Evolutionary conservation across 2,888 invertebrate genomes (phyloP), one percentile per base, ranked within the genome.

Genomic region (Athetis lepigone): DNA sequence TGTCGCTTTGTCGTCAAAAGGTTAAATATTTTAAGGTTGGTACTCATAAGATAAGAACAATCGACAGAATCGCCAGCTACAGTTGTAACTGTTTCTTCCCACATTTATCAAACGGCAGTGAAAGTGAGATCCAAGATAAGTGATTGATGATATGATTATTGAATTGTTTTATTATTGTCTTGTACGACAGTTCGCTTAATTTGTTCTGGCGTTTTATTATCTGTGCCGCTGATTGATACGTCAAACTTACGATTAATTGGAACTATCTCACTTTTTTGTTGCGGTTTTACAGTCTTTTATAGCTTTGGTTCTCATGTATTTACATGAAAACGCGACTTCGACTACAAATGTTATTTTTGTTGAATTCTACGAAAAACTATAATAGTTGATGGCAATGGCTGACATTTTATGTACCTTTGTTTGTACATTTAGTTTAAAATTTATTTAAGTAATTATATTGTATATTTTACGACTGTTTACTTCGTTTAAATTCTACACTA

Each of bases 101-200:
- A 75, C 75, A 71, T 60, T 27, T 23, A 62, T 66, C 59, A 67
- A 27, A 18, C 45, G 29, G 13, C 43, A 68, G 80, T 74, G 80
- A 80, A 80, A 80, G 80, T 71, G 47, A 36, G 71, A 72, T 79
- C 62, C 4, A 16, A 46, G 66, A 73, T 78, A 71, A 54, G 27
- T 66, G 77, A 77, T 75, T 62, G 61, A 77, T 75, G 77, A 66
- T 71, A 75, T 52, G 37, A 70, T 71, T 67, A 70, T 66, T 59
- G 50, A 46, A 68, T 70, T 73, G 67, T 70, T 73, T 73, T 69
- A 63, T 65, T 63, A 65, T 63, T 58, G 62, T 60, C 52, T 67
- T 69, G 52, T 69, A 16, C 59, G 73, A 63, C 70, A 70, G 49
- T 58, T 52, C 19, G 18, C 49, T 55, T 72, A 66, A 75, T 67